Percentiles rank a stretch among this genome's conserved stretches.
Evolutionary conservation across 1,140 invertebrate genomes (phyloP).

Genomic region (Drosophila funebris): DNA sequence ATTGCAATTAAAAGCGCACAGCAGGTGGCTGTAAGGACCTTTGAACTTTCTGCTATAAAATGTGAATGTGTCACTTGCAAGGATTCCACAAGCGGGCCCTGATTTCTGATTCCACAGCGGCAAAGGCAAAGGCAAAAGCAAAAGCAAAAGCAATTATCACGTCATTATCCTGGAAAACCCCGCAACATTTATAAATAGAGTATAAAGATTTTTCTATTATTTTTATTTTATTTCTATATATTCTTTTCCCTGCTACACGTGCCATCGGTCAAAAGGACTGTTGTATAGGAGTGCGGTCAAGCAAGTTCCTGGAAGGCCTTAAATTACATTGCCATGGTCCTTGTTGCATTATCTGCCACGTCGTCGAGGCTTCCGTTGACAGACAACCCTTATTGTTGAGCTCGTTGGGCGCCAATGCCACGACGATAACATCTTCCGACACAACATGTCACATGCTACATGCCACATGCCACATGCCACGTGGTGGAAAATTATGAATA

Average conservation of each 20-base stretch:
- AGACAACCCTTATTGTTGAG: constrained; percentile 32
- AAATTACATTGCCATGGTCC: background rate
- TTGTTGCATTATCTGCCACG: background rate
- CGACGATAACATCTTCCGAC: constrained; percentile 38
- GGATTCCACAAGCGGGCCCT: constrained; percentile 75
- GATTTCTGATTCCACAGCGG: constrained; percentile 23
- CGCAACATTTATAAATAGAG: constrained; percentile 24
- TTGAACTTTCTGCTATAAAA: constrained; percentile 77
- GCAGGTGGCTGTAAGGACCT: constrained; percentile 70
- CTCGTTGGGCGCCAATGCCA: constrained; percentile 4
- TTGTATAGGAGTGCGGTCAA: constrained; percentile 11
- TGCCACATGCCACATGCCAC: constrained; percentile 61
- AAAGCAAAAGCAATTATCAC: constrained; percentile 76
- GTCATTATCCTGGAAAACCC: constrained; percentile 71
- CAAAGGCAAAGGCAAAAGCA: too few relatives aligned
- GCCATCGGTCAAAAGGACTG: background rate
- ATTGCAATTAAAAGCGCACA: constrained; percentile 82
- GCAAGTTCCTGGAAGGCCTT: constrained; percentile 14
- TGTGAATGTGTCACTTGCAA: constrained; percentile 80
- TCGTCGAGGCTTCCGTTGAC: constrained; percentile 45
- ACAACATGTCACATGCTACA: constrained; percentile 55
- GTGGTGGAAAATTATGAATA: constrained; percentile 79
- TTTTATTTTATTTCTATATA: too few relatives aligned
- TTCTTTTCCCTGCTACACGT: background rate
- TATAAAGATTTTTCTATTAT: background rate